Evolutionary conservation across 2,888 invertebrate species (phyloP).

Genomic region (Rhagonycha fulva): DNA sequence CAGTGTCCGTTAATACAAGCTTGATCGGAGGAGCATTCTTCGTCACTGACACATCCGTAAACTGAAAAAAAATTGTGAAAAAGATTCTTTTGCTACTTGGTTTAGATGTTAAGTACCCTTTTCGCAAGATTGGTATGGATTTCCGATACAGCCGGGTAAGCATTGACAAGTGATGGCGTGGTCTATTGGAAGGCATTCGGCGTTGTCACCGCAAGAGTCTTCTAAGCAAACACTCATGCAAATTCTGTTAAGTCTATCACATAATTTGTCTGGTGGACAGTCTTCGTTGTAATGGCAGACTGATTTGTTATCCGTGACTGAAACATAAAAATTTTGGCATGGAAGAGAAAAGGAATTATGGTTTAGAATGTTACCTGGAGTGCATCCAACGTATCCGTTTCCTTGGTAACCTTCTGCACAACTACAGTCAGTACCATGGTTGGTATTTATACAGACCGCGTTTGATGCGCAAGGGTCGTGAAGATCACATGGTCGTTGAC

Average conservation of each 20-base stretch:
- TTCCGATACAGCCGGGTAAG: slow-evolving; percentile 72
- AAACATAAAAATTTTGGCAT: slow-evolving; percentile 22
- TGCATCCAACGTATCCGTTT: slow-evolving; percentile 81
- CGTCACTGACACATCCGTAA: slow-evolving; percentile 72
- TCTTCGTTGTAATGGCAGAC: slow-evolving; percentile 91
- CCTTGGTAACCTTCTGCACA: slow-evolving; percentile 87
- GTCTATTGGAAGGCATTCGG: slow-evolving; percentile 76
- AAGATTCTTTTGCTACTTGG: neutral
- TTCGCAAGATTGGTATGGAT: slow-evolving; percentile 73
- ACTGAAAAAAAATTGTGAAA: slow-evolving; percentile 49
- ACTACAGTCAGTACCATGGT: slow-evolving; percentile 85
- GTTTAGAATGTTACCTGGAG: slow-evolving; percentile 64
- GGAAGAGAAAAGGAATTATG: neutral
- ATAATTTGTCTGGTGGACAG: slow-evolving; percentile 83
- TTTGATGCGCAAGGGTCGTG: slow-evolving; percentile 83
- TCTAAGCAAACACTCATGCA: slow-evolving; percentile 83
- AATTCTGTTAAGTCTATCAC: slow-evolving; percentile 81
- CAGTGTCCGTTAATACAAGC: slow-evolving; percentile 80
- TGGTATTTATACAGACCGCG: slow-evolving; percentile 85
- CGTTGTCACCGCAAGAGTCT: slow-evolving; percentile 81
- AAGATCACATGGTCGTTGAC: slow-evolving; percentile 85
- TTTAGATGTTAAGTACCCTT: slow-evolving; percentile 15
- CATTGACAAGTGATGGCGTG: slow-evolving; percentile 80
- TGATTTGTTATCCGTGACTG: slow-evolving; percentile 54
- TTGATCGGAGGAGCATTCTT: slow-evolving; percentile 73